Evolutionary conservation across 2,888 invertebrate species (phyloP).

Genomic region (Pammene fasciana): DNA sequence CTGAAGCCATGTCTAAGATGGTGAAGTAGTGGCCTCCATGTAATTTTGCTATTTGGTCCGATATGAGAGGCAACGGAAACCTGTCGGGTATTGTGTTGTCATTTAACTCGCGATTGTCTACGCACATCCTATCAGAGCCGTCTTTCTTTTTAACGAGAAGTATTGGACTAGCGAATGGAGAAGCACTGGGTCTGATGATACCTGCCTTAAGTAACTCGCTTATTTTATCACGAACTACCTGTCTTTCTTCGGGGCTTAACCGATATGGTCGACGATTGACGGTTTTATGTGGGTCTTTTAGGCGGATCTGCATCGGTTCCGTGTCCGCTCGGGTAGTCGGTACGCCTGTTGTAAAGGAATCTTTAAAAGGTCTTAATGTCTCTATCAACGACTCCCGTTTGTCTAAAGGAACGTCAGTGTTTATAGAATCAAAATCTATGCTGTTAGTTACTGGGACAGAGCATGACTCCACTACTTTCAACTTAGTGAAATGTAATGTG

Average conservation of each 20-base stretch:
- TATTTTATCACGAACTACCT: constrained; percentile 8
- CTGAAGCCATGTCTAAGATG: constrained; percentile 34
- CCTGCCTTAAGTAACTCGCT: neutral
- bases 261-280: constrained; percentile 17
- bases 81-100: constrained; percentile 26
- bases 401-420: neutral
- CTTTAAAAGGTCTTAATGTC: neutral
- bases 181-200: constrained; percentile 13
- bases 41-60: constrained; percentile 25
- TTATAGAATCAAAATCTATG: neutral
- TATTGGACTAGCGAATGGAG: constrained; percentile 1
- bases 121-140: constrained; percentile 44
- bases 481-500: neutral
- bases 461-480: neutral
- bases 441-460: neutral
- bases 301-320: constrained; percentile 4
- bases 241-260: constrained; percentile 13
- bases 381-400: neutral
- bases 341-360: constrained; percentile 1
- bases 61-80: constrained; percentile 33
- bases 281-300: constrained; percentile 18
- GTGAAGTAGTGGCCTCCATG: constrained; percentile 31
- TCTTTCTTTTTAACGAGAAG: constrained; percentile 44
- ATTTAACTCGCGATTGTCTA: constrained; percentile 14
- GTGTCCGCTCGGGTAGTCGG: neutral